These are phyloP conservation scores for Aulostomus chinensis DNA, from an alignment of 2,797 vertebrate species.

Conservation along the genomic window DNA sequence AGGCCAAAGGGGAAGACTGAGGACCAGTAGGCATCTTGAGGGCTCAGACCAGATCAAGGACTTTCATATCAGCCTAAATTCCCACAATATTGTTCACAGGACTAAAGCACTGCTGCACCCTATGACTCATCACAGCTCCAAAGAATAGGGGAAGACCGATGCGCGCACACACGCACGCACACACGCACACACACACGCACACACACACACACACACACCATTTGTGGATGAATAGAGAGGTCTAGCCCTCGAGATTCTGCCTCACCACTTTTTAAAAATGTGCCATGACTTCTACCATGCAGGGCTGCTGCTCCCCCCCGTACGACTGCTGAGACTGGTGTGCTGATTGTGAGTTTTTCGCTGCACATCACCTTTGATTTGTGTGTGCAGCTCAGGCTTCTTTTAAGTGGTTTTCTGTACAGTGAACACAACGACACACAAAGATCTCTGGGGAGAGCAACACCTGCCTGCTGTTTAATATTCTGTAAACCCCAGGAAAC, in stretches of 20 bases:
- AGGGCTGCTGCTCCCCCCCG: constrained; percentile 23
- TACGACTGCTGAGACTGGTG: constrained; percentile 33
- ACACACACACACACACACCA: constrained; percentile 12
- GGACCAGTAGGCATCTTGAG: constrained; percentile 20
- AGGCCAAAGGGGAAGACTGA: too few species aligned
- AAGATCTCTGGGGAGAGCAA: constrained; percentile 39
- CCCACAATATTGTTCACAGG: constrained; percentile 3
- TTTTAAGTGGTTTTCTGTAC: constrained; percentile 34
- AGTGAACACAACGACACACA: constrained; percentile 10
- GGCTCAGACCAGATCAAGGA: constrained; percentile 21
- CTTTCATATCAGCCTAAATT: constrained; percentile 31
- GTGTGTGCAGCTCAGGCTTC: constrained; percentile 22
- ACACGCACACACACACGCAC: constrained; percentile 4
- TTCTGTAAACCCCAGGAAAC: constrained; percentile 50
- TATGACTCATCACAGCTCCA: constrained; percentile 43
- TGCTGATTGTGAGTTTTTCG: constrained; percentile 39
- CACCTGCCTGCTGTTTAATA: constrained; percentile 58
- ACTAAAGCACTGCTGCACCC: neutral
- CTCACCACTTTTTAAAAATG: constrained; percentile 49
- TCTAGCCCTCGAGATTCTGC: constrained; percentile 25
- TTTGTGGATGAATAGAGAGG: constrained; percentile 20
- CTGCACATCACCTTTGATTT: constrained; percentile 57
- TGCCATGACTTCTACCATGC: constrained; percentile 49
- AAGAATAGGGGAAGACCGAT: constrained; percentile 22
- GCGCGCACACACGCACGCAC: neutral